Base-by-base conservation (phyloP, 1,140 invertebrate species). In the Drosophila persimilis region DNA sequence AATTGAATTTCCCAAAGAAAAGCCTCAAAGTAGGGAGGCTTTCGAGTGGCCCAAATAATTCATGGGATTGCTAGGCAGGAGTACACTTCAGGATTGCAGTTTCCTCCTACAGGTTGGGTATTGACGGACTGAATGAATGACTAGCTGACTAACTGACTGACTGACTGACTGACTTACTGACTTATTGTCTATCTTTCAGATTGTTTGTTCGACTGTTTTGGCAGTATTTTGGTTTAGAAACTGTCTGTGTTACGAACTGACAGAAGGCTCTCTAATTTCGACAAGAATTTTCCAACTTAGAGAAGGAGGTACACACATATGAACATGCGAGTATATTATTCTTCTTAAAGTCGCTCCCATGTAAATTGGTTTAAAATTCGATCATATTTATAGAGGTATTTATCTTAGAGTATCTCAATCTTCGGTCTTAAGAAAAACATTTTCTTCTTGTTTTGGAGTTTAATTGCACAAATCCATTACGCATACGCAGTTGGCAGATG, bases 391-490 rank as follows among this genome's bases (percentile, higher is more conserved):
- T 17, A 17, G 17, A 17, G 17, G 1, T 17, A 17, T 17, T 17
- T 17, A 17, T 17, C 17, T 17, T 17, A 35, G 35, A 13, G 35
- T 39, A 39, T 39, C 3, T 13, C 11, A 5, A 39, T 39, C 3
- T 39, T 39, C 35, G 35, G 11, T 13, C 0, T 3, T 9, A 11
- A 35, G 31, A 11, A 3, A 4, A 3, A 35, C 9, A 3, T 39
- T 39, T 39, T 39, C 11, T 13, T 26, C 54, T 59, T 73, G 53
- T 73, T 57, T 65, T 74, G 46, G 55, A 51, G 44, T 75, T 76
- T 75, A 76, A 76, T 75, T 75, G 72, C 73, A 56, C 54, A 75
- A 67, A 74, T 70, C 54, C 73, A 75, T 75, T 67, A 75, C 62
- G 73, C 67, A 65, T 73, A 74, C 77, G 80, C 73, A 80, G 24